Percentiles rank a stretch among this genome's conserved stretches.
Conservation (phyloP, 92 coral and sea anemone genomes). For the Parazoanthus atlanticus region DNA sequence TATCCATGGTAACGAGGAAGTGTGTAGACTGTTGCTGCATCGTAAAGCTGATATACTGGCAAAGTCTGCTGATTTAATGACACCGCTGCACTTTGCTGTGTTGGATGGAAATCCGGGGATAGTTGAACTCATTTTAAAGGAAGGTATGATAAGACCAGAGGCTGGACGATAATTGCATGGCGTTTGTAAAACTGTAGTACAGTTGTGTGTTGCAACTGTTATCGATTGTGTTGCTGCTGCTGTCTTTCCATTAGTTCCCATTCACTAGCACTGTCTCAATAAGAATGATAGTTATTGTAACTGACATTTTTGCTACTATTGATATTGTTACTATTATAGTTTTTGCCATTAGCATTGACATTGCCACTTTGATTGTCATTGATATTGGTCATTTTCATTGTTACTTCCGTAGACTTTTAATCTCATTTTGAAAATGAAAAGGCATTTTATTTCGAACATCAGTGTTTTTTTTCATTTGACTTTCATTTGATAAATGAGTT, state of each 20-base stretch:
- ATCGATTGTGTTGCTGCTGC: background rate
- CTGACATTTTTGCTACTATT: background rate
- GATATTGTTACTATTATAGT: background rate
- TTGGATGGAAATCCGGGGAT: slow-evolving; percentile 14
- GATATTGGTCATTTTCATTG: background rate
- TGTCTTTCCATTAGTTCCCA: background rate
- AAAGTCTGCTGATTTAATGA: slow-evolving; percentile 23
- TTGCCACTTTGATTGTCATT: too few species aligned
- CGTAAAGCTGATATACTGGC: slow-evolving; percentile 44
- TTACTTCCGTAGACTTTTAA: background rate
- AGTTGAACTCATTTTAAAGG: slow-evolving; percentile 28
- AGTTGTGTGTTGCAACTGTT: background rate
- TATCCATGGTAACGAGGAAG: slow-evolving; percentile 42
- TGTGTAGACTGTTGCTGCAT: slow-evolving; percentile 27
- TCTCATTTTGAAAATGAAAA: too few species aligned
- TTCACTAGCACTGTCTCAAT: background rate
- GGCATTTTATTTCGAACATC: too few species aligned
- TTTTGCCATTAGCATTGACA: background rate
- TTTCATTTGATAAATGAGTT: too few species aligned
- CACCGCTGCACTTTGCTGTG: slow-evolving; percentile 32
- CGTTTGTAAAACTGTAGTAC: too few species aligned
- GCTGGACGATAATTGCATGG: too few species aligned
- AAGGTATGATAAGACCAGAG: slow-evolving; percentile 4
- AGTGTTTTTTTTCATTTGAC: too few species aligned
- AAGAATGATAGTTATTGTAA: background rate